Conservation (phyloP, 1,140 invertebrate species). For the Scaptomyza hsui region DNA sequence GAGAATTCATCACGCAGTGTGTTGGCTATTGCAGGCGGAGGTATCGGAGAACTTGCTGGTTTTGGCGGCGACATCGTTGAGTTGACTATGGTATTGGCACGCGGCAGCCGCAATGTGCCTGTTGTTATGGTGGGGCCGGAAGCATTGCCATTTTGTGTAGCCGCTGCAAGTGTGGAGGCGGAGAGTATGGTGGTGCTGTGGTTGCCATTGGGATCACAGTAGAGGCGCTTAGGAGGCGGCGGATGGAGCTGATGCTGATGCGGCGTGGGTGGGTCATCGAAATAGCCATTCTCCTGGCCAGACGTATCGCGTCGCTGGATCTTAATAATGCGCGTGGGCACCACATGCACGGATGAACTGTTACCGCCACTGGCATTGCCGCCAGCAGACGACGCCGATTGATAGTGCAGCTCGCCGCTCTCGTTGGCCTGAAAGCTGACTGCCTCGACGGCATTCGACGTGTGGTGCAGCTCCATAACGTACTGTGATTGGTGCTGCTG, state of each 20-base stretch:
- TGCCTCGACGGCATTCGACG: constrained; percentile 48
- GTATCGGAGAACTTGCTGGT: constrained; percentile 44
- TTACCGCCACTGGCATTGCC: constrained; percentile 23
- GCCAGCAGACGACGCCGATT: constrained; percentile 37
- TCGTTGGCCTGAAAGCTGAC: constrained; percentile 72
- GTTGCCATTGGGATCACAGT: constrained; percentile 53
- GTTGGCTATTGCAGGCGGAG: constrained; percentile 19
- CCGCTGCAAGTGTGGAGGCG: constrained; percentile 39
- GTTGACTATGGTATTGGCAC: constrained; percentile 48
- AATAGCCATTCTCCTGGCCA: constrained; percentile 57
- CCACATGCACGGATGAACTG: constrained; percentile 53
- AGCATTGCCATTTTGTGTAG: constrained; percentile 36
- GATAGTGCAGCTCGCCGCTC: constrained; percentile 66
- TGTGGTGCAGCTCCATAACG: constrained; percentile 60
- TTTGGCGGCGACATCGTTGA: constrained; percentile 46
- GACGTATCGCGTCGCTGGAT: constrained; percentile 67
- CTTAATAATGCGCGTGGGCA: constrained; percentile 75
- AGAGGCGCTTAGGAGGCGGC: constrained; percentile 61
- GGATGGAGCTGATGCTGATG: constrained; percentile 54
- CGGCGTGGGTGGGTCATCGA: constrained; percentile 49
- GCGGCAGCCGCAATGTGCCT: constrained; percentile 49
- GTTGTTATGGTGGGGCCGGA: constrained; percentile 13
- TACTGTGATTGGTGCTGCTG: constrained; percentile 41
- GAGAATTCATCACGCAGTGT: constrained; percentile 66
- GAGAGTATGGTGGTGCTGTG: constrained; percentile 58